phyloP scores from a whole-genome alignment of 1,140 invertebrate genomes.

The Piezodorus guildinii region DNA sequence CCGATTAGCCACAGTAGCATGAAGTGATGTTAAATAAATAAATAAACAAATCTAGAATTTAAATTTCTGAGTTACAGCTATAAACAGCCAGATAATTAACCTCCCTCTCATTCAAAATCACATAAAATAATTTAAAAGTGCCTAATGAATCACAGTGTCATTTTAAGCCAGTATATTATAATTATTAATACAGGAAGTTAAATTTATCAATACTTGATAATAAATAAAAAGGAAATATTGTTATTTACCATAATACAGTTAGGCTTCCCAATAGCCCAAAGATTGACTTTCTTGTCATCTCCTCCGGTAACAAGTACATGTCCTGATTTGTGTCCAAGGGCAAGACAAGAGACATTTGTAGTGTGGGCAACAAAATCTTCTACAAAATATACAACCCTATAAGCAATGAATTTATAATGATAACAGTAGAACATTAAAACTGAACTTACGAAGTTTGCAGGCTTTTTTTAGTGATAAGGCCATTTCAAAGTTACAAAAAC shows the following conservation, averaged over 20 bases:
- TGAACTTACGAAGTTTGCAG: conserved; percentile 1
- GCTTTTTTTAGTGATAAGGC: conserved; percentile 10
- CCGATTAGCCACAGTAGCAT: too few species aligned
- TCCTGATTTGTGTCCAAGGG: conserved; percentile 81
- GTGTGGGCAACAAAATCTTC: conserved; percentile 85
- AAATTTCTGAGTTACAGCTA: too few species aligned
- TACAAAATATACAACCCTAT: conserved; percentile 36
- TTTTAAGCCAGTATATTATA: too few species aligned
- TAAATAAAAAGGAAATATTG: not conserved
- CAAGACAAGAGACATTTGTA: conserved; percentile 78
- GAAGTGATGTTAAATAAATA: too few species aligned
- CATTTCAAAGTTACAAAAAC: not conserved
- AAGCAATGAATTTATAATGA: not conserved
- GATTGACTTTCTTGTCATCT: conserved; percentile 93
- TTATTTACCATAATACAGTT: conserved; percentile 82
- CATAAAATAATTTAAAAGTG: too few species aligned
- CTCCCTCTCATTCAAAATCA: too few species aligned
- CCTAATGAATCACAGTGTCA: too few species aligned
- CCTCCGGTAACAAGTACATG: conserved; percentile 90
- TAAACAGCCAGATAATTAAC: too few species aligned
- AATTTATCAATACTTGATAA: too few species aligned
- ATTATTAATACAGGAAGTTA: too few species aligned
- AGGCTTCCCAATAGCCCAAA: conserved; percentile 92
- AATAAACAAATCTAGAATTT: too few species aligned
- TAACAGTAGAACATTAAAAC: not conserved